Percentiles rank a stretch among this genome's conserved stretches.
phyloP scores from a whole-genome alignment of 2,113 vertebrate genomes.

The Ictidomys tridecemlineatus region DNA sequence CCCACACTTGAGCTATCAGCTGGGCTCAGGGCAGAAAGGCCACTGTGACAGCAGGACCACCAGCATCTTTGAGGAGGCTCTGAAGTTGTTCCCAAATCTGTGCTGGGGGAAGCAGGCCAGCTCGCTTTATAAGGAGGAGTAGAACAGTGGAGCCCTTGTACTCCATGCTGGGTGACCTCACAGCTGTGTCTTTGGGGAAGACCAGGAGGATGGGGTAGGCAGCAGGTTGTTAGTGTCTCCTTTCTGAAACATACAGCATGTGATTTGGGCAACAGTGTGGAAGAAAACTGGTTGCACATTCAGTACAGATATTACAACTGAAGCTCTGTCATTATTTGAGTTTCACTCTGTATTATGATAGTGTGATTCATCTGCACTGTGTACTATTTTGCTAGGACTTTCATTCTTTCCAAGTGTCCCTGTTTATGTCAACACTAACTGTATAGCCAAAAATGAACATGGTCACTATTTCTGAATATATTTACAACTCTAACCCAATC shows the following conservation, averaged over 20 bases:
- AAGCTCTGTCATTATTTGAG: no score
- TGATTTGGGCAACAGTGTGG: background rate
- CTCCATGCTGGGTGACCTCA: background rate
- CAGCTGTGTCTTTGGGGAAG: background rate
- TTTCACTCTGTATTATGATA: background rate
- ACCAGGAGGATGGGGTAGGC: background rate
- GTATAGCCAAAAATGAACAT: background rate
- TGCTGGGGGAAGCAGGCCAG: background rate
- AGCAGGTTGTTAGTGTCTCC: background rate
- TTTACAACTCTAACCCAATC: background rate
- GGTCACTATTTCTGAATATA: background rate
- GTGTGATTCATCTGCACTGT: background rate
- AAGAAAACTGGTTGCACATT: background rate
- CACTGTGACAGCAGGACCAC: background rate
- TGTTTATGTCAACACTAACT: background rate
- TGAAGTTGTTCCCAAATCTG: background rate
- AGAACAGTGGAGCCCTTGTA: background rate
- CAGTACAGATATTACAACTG: background rate
- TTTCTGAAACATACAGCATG: background rate
- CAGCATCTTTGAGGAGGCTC: slow-evolving; percentile 46
- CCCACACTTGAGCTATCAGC: no score
- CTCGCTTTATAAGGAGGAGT: background rate
- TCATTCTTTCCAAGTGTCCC: fast-evolving
- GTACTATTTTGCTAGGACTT: background rate
- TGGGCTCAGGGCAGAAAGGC: background rate